phyloP scores from a whole-genome alignment of 2,113 vertebrate genomes.

The Anguilla japonica region DNA sequence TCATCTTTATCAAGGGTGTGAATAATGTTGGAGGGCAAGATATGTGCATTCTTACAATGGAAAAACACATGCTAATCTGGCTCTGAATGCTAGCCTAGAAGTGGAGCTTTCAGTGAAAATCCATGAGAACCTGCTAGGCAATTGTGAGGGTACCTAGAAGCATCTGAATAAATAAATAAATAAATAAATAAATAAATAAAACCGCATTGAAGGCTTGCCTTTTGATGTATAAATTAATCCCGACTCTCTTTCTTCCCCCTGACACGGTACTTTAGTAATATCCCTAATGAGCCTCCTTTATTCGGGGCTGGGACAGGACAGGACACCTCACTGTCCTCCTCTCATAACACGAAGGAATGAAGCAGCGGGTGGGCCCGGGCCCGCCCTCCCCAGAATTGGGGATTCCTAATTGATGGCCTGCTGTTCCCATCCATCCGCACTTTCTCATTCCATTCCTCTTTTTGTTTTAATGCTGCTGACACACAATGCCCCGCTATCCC shows the following conservation, averaged over 20 bases:
- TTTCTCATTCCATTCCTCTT: neutral
- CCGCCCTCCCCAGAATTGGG: neutral
- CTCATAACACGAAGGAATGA: slow-evolving; percentile 35
- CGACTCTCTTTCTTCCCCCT: neutral
- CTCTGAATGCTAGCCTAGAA: neutral
- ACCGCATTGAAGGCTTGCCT: neutral
- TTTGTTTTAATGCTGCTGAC: slow-evolving; percentile 19
- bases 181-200: neutral
- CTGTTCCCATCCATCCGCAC: neutral
- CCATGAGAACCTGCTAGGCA: neutral
- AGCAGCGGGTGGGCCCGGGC: slow-evolving; percentile 10
- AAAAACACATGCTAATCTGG: neutral
- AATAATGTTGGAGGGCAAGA: too few species aligned
- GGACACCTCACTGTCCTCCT: neutral
- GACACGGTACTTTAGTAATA: slow-evolving; percentile 26
- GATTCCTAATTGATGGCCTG: slow-evolving; percentile 12
- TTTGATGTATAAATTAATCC: slow-evolving; percentile 34
- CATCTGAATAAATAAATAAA: neutral
- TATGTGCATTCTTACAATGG: too few species aligned
- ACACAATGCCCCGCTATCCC: slow-evolving; percentile 26
- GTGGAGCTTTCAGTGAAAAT: neutral
- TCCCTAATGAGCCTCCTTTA: slow-evolving; percentile 22
- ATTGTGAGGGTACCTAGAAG: neutral
- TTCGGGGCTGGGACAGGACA: slow-evolving; percentile 29
- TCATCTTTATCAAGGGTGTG: too few species aligned